Evolutionary conservation across 2,113 vertebrate species (phyloP), one percentile per base, ranked within the genome.

Genomic region (Collichthys lucidus): DNA sequence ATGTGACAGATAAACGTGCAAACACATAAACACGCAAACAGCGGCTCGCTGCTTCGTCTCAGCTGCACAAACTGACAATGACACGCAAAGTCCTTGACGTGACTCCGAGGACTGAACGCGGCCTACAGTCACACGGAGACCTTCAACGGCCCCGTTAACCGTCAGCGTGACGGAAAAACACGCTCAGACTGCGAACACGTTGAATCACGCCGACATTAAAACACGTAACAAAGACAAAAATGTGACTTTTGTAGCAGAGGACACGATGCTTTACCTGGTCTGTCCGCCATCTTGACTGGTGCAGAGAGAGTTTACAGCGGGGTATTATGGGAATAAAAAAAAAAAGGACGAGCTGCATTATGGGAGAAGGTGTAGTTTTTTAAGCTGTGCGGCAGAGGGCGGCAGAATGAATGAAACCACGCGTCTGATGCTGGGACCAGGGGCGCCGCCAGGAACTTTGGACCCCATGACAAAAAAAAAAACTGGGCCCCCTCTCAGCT

Each of bases 271-370:
- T 10, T 94, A 96, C 95, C 95, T 92, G 87, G 82, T 94, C 80
- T 94, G 55, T 95, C 95, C 92, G 95, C 95, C 95, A 96, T 96
- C 92, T 95, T 95, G 91, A 91, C 85, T 65, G 83, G 52, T 86
- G 52, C 70, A 59, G 71, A 70, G 56, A 20, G 10, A 26, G 26
- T 11, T 75, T 22, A 79, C 49, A 0, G 91, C 82, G 35, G n/a
- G 31, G 94, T 16, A 89, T 86, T 76, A 84, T 86, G 94, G 93
- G 94, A 91, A 89, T 62, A 44, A 86, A 88, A 52, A 31, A 1
- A n/a, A n/a, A n/a, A n/a, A n/a, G n/a, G n/a, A n/a, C n/a, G 31
- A 15, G 35, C 73, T 83, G 89, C 74, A 87, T 86, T 81, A 17
- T 88, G 91, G 94, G 94, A 88, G 62, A 62, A 0, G 3, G 0